A percentile compares a stretch with the other conserved stretches of the same genome.
These are phyloP conservation scores for Channa argus DNA, from an alignment of 2,113 vertebrate species.

Conservation along the genomic window DNA sequence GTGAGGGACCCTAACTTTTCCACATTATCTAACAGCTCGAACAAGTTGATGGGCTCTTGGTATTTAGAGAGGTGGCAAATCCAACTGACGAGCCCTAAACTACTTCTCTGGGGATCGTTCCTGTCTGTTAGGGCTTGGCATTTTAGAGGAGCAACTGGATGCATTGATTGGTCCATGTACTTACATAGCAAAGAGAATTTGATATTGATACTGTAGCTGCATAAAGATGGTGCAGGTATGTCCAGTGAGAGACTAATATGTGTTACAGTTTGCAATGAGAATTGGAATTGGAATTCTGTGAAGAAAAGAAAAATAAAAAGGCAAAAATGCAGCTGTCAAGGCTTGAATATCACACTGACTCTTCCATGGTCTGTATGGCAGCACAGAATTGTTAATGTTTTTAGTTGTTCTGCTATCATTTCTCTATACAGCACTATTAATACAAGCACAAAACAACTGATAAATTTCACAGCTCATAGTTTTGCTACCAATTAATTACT, in stretches of 20 bases:
- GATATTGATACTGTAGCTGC: slow-evolving; percentile 4
- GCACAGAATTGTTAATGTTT: neutral
- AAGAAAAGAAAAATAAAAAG: slow-evolving; percentile 12
- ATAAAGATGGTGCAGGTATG: slow-evolving; percentile 15
- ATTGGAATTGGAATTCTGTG: too few species aligned
- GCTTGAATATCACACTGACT: neutral
- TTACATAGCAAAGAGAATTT: slow-evolving; percentile 41
- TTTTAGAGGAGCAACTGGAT: slow-evolving; percentile 56
- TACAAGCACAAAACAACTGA: slow-evolving; percentile 17
- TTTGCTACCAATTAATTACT: slow-evolving; percentile 20
- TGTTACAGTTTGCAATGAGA: neutral
- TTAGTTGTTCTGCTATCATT: neutral
- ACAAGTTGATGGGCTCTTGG: slow-evolving; percentile 58
- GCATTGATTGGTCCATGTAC: slow-evolving; percentile 46
- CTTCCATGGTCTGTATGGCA: neutral
- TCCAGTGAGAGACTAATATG: neutral
- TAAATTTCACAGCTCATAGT: slow-evolving; percentile 17
- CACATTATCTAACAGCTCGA: slow-evolving; percentile 36
- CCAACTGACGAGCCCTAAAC: slow-evolving; percentile 53
- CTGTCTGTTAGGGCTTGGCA: slow-evolving; percentile 58
- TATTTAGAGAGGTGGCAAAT: slow-evolving; percentile 46
- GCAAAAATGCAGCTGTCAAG: neutral
- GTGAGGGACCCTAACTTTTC: slow-evolving; percentile 57
- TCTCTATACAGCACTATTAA: slow-evolving; percentile 32
- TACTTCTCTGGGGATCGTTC: slow-evolving; percentile 65